Evolutionary conservation across 2,113 vertebrate genomes (phyloP).

Genomic region (Pterocles burchelli): DNA sequence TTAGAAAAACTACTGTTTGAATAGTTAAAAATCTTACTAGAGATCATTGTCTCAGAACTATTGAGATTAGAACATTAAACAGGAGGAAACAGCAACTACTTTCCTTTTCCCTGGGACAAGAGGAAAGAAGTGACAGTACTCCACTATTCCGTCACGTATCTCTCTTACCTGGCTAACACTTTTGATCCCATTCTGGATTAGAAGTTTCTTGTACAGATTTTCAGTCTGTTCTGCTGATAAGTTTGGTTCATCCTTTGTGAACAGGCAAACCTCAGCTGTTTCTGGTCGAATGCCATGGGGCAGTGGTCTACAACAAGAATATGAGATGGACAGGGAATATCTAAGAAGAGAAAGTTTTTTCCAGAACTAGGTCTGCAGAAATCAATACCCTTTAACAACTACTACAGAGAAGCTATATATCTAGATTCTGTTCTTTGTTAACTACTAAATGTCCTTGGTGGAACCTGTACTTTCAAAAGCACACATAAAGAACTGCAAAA

Average conservation of each 20-base stretch:
- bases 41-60: background rate
- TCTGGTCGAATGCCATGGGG: conserved; percentile 82
- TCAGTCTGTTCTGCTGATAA: conserved; percentile 88
- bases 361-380: background rate
- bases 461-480: background rate
- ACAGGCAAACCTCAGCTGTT: conserved; percentile 87
- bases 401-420: background rate
- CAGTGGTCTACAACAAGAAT: conserved; percentile 74
- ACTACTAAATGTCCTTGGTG: background rate
- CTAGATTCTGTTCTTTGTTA: background rate
- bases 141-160: accelerated
- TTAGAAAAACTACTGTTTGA: background rate
- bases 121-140: background rate
- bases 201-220: conserved; percentile 84
- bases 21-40: background rate
- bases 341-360: background rate
- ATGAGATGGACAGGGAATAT: accelerated
- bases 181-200: conserved; percentile 79
- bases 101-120: background rate
- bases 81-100: background rate
- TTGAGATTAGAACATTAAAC: background rate
- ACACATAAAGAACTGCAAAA: background rate
- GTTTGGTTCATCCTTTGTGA: conserved; percentile 82
- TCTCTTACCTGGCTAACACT: conserved; percentile 81
- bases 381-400: background rate